Conservation (phyloP, 2,113 vertebrate species). For the Tricholaema leucomelas region DNA sequence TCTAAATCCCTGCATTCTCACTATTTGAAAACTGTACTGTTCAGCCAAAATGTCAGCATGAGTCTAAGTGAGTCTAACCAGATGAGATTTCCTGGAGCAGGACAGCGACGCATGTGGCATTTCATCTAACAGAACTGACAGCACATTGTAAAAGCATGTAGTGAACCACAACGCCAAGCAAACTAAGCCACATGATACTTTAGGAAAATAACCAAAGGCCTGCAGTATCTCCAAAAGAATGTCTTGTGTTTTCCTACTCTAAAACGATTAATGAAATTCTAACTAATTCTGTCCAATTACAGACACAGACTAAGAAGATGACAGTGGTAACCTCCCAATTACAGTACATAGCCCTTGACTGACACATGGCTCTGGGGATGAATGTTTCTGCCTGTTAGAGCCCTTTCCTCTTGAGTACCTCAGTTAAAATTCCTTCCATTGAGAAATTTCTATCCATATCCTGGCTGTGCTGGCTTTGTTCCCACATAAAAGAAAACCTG, state of each 20-base stretch:
- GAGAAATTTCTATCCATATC: conserved; percentile 39
- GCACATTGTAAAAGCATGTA: not conserved
- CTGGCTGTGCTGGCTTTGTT: conserved; percentile 45
- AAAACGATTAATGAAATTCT: conserved; percentile 30
- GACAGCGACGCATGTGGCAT: conserved; percentile 41
- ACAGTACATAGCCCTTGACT: not conserved
- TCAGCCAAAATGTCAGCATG: conserved; percentile 10
- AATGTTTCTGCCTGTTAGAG: conserved; percentile 21
- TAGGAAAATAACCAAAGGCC: conserved; percentile 27
- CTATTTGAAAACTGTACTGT: not conserved
- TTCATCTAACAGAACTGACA: conserved; percentile 54
- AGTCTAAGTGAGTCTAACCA: conserved; percentile 10
- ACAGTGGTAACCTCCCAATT: conserved; percentile 11
- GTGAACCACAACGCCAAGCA: conserved; percentile 25
- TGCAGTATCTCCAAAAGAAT: not conserved
- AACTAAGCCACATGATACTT: conserved; percentile 12
- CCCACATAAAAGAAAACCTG: conserved; percentile 36
- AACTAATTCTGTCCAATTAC: not conserved
- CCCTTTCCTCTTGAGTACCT: conserved; percentile 35
- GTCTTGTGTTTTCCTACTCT: not conserved
- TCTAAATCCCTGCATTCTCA: not conserved
- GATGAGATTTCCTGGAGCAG: conserved; percentile 46
- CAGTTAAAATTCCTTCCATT: conserved; percentile 52
- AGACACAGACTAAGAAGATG: not conserved
- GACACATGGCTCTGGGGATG: not conserved